phyloP scores from a whole-genome alignment of 1,140 invertebrate species.

The Bicyclus anynana region DNA sequence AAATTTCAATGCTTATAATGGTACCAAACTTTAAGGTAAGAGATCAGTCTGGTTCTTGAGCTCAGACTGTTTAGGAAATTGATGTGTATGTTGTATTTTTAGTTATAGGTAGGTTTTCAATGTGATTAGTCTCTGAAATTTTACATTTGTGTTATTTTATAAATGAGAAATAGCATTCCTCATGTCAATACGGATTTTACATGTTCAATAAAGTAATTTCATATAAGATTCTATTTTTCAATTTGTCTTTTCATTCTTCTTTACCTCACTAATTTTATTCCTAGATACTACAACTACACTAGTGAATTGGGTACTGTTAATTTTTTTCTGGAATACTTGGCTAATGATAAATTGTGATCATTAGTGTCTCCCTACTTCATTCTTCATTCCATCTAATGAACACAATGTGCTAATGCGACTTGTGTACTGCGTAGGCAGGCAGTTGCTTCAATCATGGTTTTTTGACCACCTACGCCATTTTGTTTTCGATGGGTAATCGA shows the following conservation, averaged over 20 bases:
- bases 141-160: slow-evolving; percentile 78
- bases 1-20: slow-evolving; percentile 76
- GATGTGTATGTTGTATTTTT: slow-evolving; percentile 78
- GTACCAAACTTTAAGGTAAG: slow-evolving; percentile 73
- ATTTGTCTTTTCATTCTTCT: slow-evolving; percentile 43
- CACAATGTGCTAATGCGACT: too few species aligned
- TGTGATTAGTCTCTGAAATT: slow-evolving; percentile 77
- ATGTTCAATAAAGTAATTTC: slow-evolving; percentile 79
- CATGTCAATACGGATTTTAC: slow-evolving; percentile 78
- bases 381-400: too few species aligned
- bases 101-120: slow-evolving; percentile 77
- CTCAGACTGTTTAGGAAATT: slow-evolving; percentile 72
- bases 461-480: background rate
- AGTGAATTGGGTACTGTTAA: too few species aligned
- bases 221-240: slow-evolving; percentile 72
- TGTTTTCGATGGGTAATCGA: background rate
- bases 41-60: slow-evolving; percentile 39
- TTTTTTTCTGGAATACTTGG: too few species aligned
- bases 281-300: too few species aligned
- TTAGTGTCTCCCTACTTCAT: too few species aligned
- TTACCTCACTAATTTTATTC: slow-evolving; percentile 1
- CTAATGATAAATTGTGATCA: too few species aligned
- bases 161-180: slow-evolving; percentile 78
- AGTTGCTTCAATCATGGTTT: too few species aligned
- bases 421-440: too few species aligned